Percentiles rank a stretch among this genome's conserved stretches.
Evolutionary conservation across 1,140 invertebrate genomes (phyloP).

Genomic region (Leptopilina clavipes): DNA sequence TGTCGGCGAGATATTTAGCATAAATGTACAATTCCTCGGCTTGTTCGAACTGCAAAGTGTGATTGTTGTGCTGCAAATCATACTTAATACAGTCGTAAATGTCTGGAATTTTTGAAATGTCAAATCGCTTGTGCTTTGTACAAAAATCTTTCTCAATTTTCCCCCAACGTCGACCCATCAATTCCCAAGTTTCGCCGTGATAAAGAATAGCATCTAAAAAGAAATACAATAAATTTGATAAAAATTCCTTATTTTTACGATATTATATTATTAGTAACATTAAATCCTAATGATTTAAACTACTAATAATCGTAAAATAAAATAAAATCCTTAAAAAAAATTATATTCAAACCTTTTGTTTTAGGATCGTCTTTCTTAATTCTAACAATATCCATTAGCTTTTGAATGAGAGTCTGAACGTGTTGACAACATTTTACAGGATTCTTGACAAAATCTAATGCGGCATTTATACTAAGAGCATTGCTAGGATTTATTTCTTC

Average conservation of each 20-base stretch:
- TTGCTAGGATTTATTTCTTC: slow-evolving; percentile 92
- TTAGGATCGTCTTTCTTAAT: slow-evolving; percentile 91
- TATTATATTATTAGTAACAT: no score
- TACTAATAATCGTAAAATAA: no score
- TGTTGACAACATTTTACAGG: slow-evolving; percentile 94
- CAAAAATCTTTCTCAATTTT: slow-evolving; percentile 99
- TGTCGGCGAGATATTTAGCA: slow-evolving; percentile 96
- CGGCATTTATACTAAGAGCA: slow-evolving; percentile 89
- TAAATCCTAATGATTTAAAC: no score
- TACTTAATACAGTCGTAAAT: slow-evolving; percentile 99
- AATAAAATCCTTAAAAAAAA: slow-evolving; percentile 12
- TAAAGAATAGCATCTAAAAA: slow-evolving; percentile 90
- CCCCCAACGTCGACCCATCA: slow-evolving; percentile 98
- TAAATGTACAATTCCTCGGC: slow-evolving; percentile 96
- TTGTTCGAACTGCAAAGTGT: slow-evolving; percentile 94
- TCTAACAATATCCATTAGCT: slow-evolving; percentile 89
- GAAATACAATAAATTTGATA: not conserved
- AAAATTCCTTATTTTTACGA: no score
- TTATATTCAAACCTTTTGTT: slow-evolving; percentile 82
- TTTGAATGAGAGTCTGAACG: slow-evolving; percentile 90
- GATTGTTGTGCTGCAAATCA: slow-evolving; percentile 98
- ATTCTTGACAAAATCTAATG: slow-evolving; percentile 97
- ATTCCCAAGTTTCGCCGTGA: slow-evolving; percentile 98
- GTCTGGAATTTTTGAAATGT: slow-evolving; percentile 99
- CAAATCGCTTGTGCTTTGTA: slow-evolving; percentile 93